Conservation (phyloP, 1,140 invertebrate species). For the Phymastichus coffea region DNA sequence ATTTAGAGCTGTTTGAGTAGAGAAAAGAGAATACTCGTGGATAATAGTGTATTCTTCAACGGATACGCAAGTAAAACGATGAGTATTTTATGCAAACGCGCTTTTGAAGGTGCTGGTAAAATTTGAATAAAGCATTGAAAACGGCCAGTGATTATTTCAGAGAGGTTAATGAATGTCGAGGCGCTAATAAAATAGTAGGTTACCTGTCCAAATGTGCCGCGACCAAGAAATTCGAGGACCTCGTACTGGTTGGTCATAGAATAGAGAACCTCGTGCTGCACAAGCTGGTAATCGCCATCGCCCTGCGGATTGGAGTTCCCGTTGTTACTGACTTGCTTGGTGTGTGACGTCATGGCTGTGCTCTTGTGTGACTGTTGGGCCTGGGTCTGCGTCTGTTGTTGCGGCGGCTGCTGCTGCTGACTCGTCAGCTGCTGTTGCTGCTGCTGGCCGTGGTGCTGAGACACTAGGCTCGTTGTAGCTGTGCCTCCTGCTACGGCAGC, state of each 20-base stretch:
- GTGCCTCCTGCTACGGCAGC: conserved; percentile 40
- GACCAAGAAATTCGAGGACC: conserved; percentile 96
- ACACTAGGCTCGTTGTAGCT: conserved; percentile 24
- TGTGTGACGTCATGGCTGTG: conserved; percentile 76
- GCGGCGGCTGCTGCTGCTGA: conserved; percentile 33
- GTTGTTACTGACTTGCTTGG: conserved; percentile 61
- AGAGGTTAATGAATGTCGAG: too few relatives aligned
- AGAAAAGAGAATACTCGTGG: too few relatives aligned
- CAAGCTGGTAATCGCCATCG: conserved; percentile 97
- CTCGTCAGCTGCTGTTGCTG: conserved; percentile 34
- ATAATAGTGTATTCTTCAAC: too few relatives aligned
- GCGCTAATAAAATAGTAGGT: too few relatives aligned
- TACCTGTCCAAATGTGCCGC: conserved; percentile 96
- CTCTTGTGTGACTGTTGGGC: conserved; percentile 40
- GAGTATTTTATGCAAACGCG: too few relatives aligned
- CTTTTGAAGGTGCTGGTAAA: too few relatives aligned
- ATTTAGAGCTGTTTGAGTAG: too few relatives aligned
- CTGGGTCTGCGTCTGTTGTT: conserved; percentile 33
- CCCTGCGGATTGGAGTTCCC: conserved; percentile 70
- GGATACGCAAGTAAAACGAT: too few relatives aligned
- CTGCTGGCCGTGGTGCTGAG: conserved; percentile 40
- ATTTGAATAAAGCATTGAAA: too few relatives aligned
- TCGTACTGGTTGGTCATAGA: conserved; percentile 92
- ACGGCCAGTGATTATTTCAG: too few relatives aligned
- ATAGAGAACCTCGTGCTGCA: conserved; percentile 97